Percentiles rank a stretch among this genome's conserved stretches.
Conservation (phyloP, 2,113 vertebrate genomes). For the Gambusia holbrooki region DNA sequence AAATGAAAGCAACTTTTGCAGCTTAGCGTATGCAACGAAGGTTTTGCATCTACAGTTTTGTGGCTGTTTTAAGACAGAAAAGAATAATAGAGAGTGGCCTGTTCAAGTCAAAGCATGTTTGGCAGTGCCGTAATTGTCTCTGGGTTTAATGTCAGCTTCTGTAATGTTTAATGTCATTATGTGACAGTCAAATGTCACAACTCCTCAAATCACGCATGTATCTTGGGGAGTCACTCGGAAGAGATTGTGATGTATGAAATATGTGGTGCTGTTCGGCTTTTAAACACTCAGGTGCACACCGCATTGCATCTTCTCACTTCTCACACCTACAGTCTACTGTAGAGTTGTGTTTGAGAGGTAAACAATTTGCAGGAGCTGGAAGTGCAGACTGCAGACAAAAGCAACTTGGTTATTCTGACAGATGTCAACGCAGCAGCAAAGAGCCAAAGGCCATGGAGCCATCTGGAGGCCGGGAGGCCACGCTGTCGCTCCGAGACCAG, state of each 20-base stretch:
- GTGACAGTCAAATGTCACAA: slow-evolving; percentile 56
- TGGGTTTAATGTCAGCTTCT: slow-evolving; percentile 32
- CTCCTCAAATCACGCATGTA: slow-evolving; percentile 40
- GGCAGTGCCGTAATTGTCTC: slow-evolving; percentile 15
- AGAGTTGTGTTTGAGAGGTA: slow-evolving; percentile 45
- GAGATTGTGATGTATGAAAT: not conserved
- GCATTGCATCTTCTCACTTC: slow-evolving; percentile 13
- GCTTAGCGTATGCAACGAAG: not conserved
- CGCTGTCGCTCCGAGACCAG: slow-evolving; percentile 60
- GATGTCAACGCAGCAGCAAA: slow-evolving; percentile 77
- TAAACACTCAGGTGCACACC: slow-evolving; percentile 4
- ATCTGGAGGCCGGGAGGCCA: slow-evolving; percentile 76
- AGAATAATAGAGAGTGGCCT: slow-evolving; percentile 13
- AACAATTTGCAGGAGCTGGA: slow-evolving; percentile 56
- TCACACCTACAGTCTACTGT: not conserved
- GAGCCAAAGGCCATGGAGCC: slow-evolving; percentile 75
- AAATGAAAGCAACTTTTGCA: not conserved
- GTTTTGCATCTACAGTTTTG: not conserved
- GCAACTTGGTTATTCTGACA: slow-evolving; percentile 77
- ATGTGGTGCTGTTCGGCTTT: slow-evolving; percentile 1
- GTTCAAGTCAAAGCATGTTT: slow-evolving; percentile 31
- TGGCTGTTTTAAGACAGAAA: not conserved
- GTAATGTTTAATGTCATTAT: slow-evolving; percentile 49
- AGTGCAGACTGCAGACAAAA: slow-evolving; percentile 72
- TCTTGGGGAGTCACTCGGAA: slow-evolving; percentile 18